Evolutionary conservation across 1,140 invertebrate species (phyloP), one percentile per base, ranked within the genome.

Genomic region (Nylanderia fulva): DNA sequence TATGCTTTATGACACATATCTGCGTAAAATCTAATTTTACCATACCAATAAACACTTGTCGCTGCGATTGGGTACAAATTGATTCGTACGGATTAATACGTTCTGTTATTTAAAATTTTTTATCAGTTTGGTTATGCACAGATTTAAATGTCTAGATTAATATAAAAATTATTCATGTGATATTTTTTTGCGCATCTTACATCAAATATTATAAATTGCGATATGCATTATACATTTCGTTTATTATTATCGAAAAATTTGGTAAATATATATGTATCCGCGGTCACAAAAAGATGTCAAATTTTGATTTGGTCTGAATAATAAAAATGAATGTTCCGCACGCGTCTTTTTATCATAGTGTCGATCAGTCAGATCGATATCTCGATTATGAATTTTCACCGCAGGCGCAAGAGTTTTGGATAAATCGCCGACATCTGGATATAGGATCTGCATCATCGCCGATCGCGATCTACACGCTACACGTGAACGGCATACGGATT

Each of bases 391-490:
- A 72, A 71, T 71, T 82, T 82, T 82, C 27, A 58, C n/a, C 64
- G 64, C 77, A 79, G 42, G 64, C 66, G 36, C 33, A 52, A 68
- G 45, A 18, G 18, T 82, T 82, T 82, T 27, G 54, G 66, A 24
- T 72, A 24, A 71, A 29, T 64, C 42, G 42, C 27, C 75, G 75
- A 77, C 66, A 71, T 82, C 77, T 58, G 4, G 66, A 29, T 58
- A 80, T 39, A 45, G 54, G 66, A 82, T 80, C 77, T 71, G 85
- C 90, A 84, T 86, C 86, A 90, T 90, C 83, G 86, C 75, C 63
- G 77, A 63, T 75, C 69, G 56, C n/a, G 52, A 75, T 84, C 85
- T 77, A 69, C 84, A 85, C 48, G 60, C 24, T 82, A 61, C 29
- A 58, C 42, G 39, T 80, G 83, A 29, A 64, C 36, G 24, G 42